These are phyloP conservation scores for Mycteria americana DNA, from an alignment of 2,797 vertebrate species.

Conservation along the genomic window DNA sequence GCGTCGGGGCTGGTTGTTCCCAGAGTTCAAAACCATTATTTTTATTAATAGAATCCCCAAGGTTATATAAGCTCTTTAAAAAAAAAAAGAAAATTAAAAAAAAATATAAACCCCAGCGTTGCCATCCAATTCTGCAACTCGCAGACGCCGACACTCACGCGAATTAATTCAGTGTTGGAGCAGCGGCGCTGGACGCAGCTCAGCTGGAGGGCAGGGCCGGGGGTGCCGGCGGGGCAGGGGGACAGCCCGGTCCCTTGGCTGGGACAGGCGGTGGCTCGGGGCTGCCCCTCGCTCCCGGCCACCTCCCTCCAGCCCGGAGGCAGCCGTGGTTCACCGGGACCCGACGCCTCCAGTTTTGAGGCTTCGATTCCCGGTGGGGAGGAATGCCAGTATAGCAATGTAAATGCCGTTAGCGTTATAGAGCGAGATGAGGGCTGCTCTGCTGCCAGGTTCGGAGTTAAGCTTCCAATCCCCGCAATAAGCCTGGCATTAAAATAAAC, in stretches of 20 bases:
- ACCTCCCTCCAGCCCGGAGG: neutral
- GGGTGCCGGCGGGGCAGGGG: neutral
- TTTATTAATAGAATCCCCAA: slow-evolving; percentile 69
- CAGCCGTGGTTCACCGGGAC: neutral
- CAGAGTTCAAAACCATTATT: slow-evolving; percentile 54
- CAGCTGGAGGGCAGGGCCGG: neutral
- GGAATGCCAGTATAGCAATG: neutral
- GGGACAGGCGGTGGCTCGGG: neutral
- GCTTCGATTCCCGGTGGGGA: neutral
- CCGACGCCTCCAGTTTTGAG: neutral
- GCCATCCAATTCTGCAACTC: neutral
- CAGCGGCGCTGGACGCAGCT: neutral
- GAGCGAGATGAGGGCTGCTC: neutral
- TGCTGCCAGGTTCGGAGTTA: neutral
- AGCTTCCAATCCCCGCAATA: neutral
- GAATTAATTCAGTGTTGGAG: neutral
- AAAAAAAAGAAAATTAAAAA: neutral
- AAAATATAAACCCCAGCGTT: fast-evolving
- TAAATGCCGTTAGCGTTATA: neutral
- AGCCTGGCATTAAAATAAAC: slow-evolving; percentile 27
- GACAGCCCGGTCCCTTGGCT: fast-evolving
- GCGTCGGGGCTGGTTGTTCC: slow-evolving; percentile 11
- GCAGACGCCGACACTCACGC: neutral
- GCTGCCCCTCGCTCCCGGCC: neutral
- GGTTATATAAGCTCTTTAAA: slow-evolving; percentile 47